phyloP scores from a whole-genome alignment of 64 coral and sea anemone species.

The Montipora efflorescens region DNA sequence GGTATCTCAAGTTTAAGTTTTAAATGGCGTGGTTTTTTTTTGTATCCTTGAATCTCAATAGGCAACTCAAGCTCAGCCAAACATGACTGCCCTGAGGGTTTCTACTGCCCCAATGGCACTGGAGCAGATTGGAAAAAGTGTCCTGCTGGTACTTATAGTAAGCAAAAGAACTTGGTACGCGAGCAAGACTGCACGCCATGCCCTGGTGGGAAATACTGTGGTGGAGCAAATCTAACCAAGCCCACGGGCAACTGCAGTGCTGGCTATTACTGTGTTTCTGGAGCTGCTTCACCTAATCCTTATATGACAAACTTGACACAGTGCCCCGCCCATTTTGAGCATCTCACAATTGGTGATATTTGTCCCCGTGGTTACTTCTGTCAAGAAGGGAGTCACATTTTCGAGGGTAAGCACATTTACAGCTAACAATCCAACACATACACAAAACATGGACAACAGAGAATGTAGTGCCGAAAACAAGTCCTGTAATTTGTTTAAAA shows the following conservation, averaged over 20 bases:
- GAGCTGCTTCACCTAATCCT: constrained; percentile 77
- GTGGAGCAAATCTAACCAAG: constrained; percentile 83
- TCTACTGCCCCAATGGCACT: constrained; percentile 95
- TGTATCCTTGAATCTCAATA: background rate
- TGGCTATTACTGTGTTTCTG: constrained; percentile 94
- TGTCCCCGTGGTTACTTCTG: constrained; percentile 95
- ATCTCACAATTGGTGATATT: constrained; percentile 80
- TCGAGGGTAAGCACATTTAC: constrained; percentile 59
- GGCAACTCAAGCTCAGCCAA: constrained; percentile 61
- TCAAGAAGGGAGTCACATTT: constrained; percentile 65
- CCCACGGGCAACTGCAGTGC: constrained; percentile 82
- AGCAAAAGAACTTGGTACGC: constrained; percentile 56
- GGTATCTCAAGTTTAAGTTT: background rate
- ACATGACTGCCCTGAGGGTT: constrained; percentile 81
- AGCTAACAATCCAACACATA: too few relatives aligned
- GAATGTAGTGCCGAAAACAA: too few relatives aligned
- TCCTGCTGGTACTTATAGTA: constrained; percentile 92
- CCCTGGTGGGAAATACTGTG: constrained; percentile 89
- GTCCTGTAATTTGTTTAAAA: too few relatives aligned
- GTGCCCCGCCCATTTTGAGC: constrained; percentile 84
- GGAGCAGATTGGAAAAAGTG: constrained; percentile 85
- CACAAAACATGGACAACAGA: too few relatives aligned
- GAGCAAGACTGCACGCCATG: constrained; percentile 91
- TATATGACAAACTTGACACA: constrained; percentile 95
- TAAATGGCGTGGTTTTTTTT: background rate